These are phyloP conservation scores for Phasia obesa DNA, from an alignment of 2,888 invertebrate species.

Conservation along the genomic window DNA sequence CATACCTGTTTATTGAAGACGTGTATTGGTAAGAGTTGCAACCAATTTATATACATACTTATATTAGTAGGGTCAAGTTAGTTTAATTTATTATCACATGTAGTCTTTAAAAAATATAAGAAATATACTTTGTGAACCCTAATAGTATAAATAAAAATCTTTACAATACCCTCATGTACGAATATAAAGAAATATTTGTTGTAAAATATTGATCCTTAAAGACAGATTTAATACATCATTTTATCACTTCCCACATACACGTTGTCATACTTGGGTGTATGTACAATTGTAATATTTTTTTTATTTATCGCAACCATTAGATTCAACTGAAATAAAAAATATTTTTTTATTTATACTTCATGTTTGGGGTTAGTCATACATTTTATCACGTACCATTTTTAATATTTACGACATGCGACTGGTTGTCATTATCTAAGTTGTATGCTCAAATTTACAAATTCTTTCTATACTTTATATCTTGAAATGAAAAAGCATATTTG, in stretches of 20 bases:
- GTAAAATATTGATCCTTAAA: conserved; percentile 8
- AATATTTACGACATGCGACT: conserved; percentile 49
- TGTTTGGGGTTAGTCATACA: conserved; percentile 7
- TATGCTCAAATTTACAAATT: conserved; percentile 13
- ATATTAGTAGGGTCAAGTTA: too few species aligned
- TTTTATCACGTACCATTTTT: conserved; percentile 36
- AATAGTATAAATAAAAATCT: too few species aligned
- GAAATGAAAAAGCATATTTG: conserved; percentile 1
- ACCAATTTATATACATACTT: too few species aligned
- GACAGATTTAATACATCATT: not conserved
- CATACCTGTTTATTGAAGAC: too few species aligned
- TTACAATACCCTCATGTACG: too few species aligned
- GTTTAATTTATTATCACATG: too few species aligned
- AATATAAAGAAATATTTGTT: not conserved
- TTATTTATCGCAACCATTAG: conserved; percentile 11
- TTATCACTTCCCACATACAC: not conserved
- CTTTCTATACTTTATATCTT: not conserved
- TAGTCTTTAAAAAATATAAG: too few species aligned
- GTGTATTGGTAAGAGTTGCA: too few species aligned
- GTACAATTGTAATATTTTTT: not conserved
- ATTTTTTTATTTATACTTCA: not conserved
- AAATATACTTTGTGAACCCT: too few species aligned
- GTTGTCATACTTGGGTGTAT: not conserved
- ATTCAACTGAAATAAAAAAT: conserved; percentile 10
- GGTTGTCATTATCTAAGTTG: conserved; percentile 26